A percentile compares a stretch with the other conserved stretches of the same genome.
Conservation (phyloP, 2,113 vertebrate species). For the Ceratotherium simum region DNA sequence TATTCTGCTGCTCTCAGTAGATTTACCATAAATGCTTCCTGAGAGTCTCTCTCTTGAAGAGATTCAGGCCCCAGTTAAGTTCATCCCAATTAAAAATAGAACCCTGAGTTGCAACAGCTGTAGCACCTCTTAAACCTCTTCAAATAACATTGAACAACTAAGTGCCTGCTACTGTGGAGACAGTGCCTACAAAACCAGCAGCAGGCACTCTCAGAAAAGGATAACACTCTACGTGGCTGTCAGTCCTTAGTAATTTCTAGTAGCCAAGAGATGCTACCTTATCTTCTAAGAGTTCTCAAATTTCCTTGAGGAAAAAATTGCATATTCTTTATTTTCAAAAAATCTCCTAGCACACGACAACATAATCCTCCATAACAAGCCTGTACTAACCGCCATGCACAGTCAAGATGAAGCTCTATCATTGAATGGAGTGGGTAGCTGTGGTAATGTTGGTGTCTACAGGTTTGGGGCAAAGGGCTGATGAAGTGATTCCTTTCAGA, state of each 20-base stretch:
- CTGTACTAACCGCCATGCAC: background rate
- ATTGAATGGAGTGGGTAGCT: background rate
- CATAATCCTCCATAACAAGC: background rate
- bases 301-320: background rate
- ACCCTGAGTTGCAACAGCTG: constrained; percentile 67
- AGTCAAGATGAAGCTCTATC: background rate
- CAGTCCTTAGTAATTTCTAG: constrained; percentile 53
- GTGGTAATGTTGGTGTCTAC: background rate
- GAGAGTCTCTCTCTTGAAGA: constrained; percentile 73
- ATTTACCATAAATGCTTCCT: constrained; percentile 70
- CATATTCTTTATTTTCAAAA: background rate
- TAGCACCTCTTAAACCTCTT: constrained; percentile 80
- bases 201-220: constrained; percentile 60
- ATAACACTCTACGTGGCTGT: constrained; percentile 72
- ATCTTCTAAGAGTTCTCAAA: constrained; percentile 73
- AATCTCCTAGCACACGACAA: background rate
- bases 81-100: constrained; percentile 83
- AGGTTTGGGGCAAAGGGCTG: background rate
- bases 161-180: constrained; percentile 80
- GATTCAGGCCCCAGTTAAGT: constrained; percentile 72
- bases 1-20: constrained; percentile 68
- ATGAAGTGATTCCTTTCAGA: background rate
- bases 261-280: constrained; percentile 41
- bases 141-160: constrained; percentile 76
- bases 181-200: constrained; percentile 52